Evolutionary conservation across 2,888 invertebrate genomes (phyloP).

Genomic region (Drosophila mimica): DNA sequence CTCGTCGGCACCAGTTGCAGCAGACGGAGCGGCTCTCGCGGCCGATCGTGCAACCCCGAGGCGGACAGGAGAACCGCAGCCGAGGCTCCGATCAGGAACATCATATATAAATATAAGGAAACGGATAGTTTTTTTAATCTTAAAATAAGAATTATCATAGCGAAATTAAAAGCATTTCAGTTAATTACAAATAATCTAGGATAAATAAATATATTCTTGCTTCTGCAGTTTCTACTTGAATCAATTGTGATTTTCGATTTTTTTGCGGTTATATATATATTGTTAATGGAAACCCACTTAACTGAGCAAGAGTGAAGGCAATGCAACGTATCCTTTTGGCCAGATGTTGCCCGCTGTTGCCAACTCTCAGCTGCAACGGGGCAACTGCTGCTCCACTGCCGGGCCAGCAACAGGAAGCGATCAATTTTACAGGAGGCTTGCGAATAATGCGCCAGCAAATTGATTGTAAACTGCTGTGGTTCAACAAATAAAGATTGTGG

Average conservation of each 20-base stretch:
- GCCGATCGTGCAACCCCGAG: too few relatives aligned
- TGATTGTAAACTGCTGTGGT: slow-evolving; percentile 56
- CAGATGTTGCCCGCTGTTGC: slow-evolving; percentile 62
- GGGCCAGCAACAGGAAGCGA: slow-evolving; percentile 84
- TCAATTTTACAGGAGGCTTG: slow-evolving; percentile 2
- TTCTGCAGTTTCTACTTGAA: not conserved
- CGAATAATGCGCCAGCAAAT: too few relatives aligned
- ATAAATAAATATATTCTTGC: not conserved
- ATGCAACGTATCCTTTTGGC: slow-evolving; percentile 65
- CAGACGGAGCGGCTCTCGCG: too few relatives aligned
- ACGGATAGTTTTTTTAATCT: not conserved
- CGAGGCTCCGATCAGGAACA: too few relatives aligned
- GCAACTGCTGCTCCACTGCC: slow-evolving; percentile 78
- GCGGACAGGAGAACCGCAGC: too few relatives aligned
- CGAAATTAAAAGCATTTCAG: not conserved
- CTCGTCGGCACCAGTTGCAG: slow-evolving; percentile 84
- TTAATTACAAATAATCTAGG: not conserved
- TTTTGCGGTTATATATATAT: not conserved
- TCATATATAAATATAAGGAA: not conserved
- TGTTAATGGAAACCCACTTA: slow-evolving; percentile 15
- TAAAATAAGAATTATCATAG: not conserved
- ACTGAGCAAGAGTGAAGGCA: slow-evolving; percentile 80
- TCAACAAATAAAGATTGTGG: slow-evolving; percentile 64
- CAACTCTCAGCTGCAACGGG: slow-evolving; percentile 42
- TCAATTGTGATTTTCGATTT: not conserved